Base-by-base conservation (phyloP, 2,888 invertebrate species). In the Brachypalpus laphriformis region DNA sequence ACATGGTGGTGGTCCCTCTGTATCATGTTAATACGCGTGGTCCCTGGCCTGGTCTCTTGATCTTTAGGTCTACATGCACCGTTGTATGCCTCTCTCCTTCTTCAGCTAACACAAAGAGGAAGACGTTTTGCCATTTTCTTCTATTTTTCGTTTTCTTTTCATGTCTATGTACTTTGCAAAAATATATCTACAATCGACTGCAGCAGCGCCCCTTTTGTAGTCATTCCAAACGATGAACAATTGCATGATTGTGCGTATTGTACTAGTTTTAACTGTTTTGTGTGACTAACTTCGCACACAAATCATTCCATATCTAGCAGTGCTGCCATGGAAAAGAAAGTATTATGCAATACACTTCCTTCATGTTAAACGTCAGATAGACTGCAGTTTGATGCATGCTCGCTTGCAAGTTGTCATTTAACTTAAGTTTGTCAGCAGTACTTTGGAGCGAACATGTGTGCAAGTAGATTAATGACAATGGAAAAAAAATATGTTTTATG, bases 281-380 rank as follows among this genome's bases (percentile, higher is more conserved):
- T 71, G 14, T 25, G 49, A 34, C 57, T 66, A 57, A 61, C 65
- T 72, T 82, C 76, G 31, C 76, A 82, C 70, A 82, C 82, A 82
- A 82, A 82, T 82, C 76, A 82, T 70, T 75, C 22, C 37, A 40
- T 9, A 54, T 11, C 45, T 40, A 14, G 34, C 42, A 31, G 18
- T 49, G 63, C 28, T 20, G 54, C 70, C 2, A 9, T 47, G 31
- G 59, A 82, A 82, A 78, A 78, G 82, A 74, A 83, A 83, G 78
- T 81, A 59, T 85, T 85, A 65, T 31, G 75, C 54, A 85, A 85
- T 66, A 81, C 75, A 81, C 75, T 85, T 85, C 66, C 81, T 76
- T 85, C 75, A 76, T 81, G 75, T 71, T 59, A 40, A 78, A 66
- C 66, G 68, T 63, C 63, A 61, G 28, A 31, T 25, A 25, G 16